phyloP scores from a whole-genome alignment of 1,140 invertebrate genomes.

The Hycleus phaleratus region DNA sequence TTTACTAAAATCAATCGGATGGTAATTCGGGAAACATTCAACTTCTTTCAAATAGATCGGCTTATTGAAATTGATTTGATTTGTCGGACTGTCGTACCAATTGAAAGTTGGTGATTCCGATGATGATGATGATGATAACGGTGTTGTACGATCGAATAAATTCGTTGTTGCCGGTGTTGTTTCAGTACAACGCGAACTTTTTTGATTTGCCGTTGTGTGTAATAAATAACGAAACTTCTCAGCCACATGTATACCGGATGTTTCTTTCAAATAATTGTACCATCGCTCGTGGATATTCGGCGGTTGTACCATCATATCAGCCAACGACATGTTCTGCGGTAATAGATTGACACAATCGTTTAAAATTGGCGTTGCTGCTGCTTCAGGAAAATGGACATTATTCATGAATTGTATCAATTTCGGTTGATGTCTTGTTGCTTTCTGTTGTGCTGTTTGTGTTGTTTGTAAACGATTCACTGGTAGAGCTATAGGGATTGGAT shows the following conservation, averaged over 20 bases:
- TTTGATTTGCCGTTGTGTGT: conserved; percentile 30
- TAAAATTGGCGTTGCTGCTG: conserved; percentile 28
- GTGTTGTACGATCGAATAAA: conserved; percentile 20
- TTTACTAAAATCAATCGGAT: conserved; percentile 6
- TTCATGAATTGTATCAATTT: conserved; percentile 46
- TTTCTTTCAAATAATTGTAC: conserved; percentile 42
- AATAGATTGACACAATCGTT: conserved; percentile 38
- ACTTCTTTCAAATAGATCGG: conserved; percentile 29
- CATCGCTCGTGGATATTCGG: conserved; percentile 33
- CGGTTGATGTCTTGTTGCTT: conserved; percentile 18
- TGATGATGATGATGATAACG: conserved; percentile 18
- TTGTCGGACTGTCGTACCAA: conserved; percentile 32
- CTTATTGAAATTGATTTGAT: conserved; percentile 35
- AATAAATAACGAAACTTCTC: conserved; percentile 40
- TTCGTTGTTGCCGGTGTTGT: neutral
- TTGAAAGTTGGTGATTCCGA: conserved; percentile 30
- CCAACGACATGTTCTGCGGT: conserved; percentile 36
- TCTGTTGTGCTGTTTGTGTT: conserved; percentile 8
- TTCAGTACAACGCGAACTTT: conserved; percentile 19
- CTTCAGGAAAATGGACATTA: conserved; percentile 47
- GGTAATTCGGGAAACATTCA: neutral
- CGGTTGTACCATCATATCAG: conserved; percentile 38
- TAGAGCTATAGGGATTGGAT: neutral
- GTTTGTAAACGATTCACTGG: neutral
- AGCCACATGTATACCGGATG: conserved; percentile 37